Evolutionary conservation across 2,888 invertebrate species (phyloP).

Genomic region (Lottia gigantea): DNA sequence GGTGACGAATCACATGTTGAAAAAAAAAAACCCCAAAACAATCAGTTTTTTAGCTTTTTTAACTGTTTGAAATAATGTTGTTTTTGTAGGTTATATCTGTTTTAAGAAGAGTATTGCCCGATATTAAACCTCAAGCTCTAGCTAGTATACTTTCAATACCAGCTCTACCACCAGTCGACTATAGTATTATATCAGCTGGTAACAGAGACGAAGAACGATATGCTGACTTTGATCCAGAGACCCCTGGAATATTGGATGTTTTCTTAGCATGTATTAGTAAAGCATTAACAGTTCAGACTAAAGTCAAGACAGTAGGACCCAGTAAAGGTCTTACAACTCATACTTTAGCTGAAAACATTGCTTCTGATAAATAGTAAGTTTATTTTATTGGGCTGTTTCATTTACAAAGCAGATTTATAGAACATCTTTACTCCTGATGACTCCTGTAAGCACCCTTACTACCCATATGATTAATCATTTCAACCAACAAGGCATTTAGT

Average conservation of each 20-base stretch:
- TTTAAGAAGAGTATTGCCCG: conserved; percentile 86
- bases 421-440: no score
- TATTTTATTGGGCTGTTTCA: conserved; percentile 12
- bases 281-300: conserved; percentile 89
- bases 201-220: conserved; percentile 46
- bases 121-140: conserved; percentile 87
- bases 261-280: conserved; percentile 92
- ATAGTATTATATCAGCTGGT: conserved; percentile 77
- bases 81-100: conserved; percentile 81
- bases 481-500: no score
- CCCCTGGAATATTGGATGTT: conserved; percentile 85
- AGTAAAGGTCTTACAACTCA: conserved; percentile 71
- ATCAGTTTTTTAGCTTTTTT: not conserved
- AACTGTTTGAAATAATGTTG: not conserved
- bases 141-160: conserved; percentile 81
- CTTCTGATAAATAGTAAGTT: conserved; percentile 8
- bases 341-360: conserved; percentile 71
- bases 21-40: no score
- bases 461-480: no score
- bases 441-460: no score
- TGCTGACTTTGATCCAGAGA: conserved; percentile 64
- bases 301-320: conserved; percentile 76
- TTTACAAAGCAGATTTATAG: conserved; percentile 26
- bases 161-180: conserved; percentile 79
- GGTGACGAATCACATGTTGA: no score